Evolutionary conservation across 2,888 invertebrate genomes (phyloP).

Genomic region (Synergus gifuensis): DNA sequence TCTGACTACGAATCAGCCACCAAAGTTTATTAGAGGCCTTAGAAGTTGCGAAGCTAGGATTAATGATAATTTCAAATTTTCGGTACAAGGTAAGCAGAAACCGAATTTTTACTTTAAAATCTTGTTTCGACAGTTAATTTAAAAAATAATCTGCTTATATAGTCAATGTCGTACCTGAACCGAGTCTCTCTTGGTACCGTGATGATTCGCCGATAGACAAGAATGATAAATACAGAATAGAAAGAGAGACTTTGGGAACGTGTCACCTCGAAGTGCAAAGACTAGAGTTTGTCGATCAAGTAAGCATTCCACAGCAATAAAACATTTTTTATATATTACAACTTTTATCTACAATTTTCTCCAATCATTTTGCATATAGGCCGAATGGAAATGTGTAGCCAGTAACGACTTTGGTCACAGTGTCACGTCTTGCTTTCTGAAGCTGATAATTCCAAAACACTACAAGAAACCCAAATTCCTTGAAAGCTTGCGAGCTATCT

Average conservation of each 20-base stretch:
- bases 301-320: conserved; percentile 53
- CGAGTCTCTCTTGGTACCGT: conserved; percentile 91
- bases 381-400: conserved; percentile 95
- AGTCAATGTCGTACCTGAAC: conserved; percentile 90
- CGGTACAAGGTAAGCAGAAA: conserved; percentile 84
- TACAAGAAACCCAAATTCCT: conserved; percentile 93
- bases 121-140: not conserved
- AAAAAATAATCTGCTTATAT: conserved; percentile 26
- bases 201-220: conserved; percentile 88
- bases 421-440: conserved; percentile 91
- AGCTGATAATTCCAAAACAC: conserved; percentile 91
- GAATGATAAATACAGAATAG: conserved; percentile 84
- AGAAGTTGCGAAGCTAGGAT: conserved; percentile 91
- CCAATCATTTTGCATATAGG: conserved; percentile 73
- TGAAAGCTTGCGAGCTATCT: conserved; percentile 90
- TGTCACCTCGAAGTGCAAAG: conserved; percentile 86
- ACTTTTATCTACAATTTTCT: not conserved
- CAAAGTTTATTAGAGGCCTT: conserved; percentile 89
- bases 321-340: not conserved
- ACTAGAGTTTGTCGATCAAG: conserved; percentile 90
- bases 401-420: conserved; percentile 94
- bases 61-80: conserved; percentile 89
- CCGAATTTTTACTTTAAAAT: too few relatives aligned
- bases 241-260: conserved; percentile 84
- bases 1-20: conserved; percentile 88